phyloP scores from a whole-genome alignment of 2,888 invertebrate species.

The Pristionchus mayeri region DNA sequence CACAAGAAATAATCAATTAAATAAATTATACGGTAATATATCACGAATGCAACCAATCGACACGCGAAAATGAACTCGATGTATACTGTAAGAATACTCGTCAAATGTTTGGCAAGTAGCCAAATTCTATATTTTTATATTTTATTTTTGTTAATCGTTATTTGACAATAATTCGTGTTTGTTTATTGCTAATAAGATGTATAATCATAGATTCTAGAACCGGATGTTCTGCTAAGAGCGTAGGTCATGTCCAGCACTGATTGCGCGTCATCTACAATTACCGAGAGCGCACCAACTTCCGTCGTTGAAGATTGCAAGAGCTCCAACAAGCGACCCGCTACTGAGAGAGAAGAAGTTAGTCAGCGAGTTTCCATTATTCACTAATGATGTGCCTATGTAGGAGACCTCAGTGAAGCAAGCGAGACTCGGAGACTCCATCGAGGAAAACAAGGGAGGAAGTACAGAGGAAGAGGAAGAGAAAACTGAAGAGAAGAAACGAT shows the following conservation, averaged over 20 bases:
- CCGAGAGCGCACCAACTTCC: background rate
- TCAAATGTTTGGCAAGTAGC: slow-evolving; percentile 36
- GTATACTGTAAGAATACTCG: background rate
- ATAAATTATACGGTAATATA: background rate
- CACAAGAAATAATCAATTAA: background rate
- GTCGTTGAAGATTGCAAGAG: slow-evolving; percentile 10
- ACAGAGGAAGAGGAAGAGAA: background rate
- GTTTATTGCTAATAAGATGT: background rate
- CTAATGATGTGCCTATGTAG: background rate
- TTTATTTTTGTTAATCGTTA: background rate
- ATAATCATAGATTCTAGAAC: background rate
- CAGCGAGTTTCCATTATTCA: background rate
- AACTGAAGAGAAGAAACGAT: slow-evolving; percentile 1
- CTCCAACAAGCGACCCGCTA: slow-evolving; percentile 3
- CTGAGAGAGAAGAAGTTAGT: slow-evolving; percentile 19
- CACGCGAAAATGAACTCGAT: background rate
- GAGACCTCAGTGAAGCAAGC: slow-evolving; percentile 10
- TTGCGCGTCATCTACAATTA: background rate
- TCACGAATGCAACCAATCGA: background rate
- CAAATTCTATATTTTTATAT: background rate
- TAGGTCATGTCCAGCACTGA: slow-evolving; percentile 11
- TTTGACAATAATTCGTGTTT: background rate
- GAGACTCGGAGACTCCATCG: background rate
- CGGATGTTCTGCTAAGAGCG: slow-evolving; percentile 24
- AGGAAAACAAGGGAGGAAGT: background rate